A percentile compares a stretch with the other conserved stretches of the same genome.
Conservation (phyloP, 2,888 invertebrate genomes). For the Leptura quadrifasciata region DNA sequence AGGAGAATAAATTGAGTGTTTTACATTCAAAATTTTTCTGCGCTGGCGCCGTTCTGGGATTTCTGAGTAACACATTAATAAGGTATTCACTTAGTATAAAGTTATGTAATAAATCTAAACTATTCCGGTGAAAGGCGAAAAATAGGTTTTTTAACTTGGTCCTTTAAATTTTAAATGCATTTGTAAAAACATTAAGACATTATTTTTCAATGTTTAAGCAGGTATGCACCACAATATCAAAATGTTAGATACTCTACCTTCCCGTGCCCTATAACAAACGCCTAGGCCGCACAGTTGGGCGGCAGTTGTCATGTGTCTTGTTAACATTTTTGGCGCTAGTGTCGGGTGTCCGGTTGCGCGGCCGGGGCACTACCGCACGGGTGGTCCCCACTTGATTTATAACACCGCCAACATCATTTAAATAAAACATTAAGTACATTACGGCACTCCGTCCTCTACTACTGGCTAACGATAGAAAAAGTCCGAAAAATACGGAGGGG, state of each 20-base stretch:
- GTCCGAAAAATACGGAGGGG: background rate
- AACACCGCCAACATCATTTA: slow-evolving; percentile 72
- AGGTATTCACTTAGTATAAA: no score
- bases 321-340: slow-evolving; percentile 75
- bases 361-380: slow-evolving; percentile 69
- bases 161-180: no score
- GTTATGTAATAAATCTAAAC: no score
- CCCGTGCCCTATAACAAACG: slow-evolving; percentile 54
- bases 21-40: no score
- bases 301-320: slow-evolving; percentile 68
- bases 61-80: no score
- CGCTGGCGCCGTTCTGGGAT: no score
- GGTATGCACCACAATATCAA: background rate
- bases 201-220: no score
- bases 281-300: slow-evolving; percentile 67
- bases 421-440: slow-evolving; percentile 68
- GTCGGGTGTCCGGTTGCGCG: slow-evolving; percentile 72
- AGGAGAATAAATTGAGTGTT: no score
- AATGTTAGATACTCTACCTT: slow-evolving; percentile 1
- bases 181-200: no score
- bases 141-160: no score
- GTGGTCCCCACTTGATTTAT: slow-evolving; percentile 72
- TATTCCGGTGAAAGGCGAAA: no score
- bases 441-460: slow-evolving; percentile 35
- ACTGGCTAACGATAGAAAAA: slow-evolving; percentile 7